A percentile compares a stretch with the other conserved stretches of the same genome.
Conservation (phyloP, 2,888 invertebrate species). For the Pollenia labialis region DNA sequence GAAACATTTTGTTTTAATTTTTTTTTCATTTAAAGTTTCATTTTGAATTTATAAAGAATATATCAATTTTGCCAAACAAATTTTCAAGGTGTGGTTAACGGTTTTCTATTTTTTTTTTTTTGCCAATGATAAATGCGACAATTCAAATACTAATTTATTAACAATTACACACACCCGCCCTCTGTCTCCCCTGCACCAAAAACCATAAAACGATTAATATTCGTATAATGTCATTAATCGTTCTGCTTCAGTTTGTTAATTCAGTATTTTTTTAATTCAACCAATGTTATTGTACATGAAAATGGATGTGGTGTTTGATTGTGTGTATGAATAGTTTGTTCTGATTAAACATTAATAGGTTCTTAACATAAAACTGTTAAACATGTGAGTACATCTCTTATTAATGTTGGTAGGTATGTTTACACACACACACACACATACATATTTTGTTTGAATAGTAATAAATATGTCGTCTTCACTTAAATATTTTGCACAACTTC, state of each 20-base stretch:
- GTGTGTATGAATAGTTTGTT: background rate
- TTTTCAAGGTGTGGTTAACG: constrained; percentile 39
- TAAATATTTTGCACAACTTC: constrained; percentile 44
- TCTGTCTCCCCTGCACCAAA: background rate
- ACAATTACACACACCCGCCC: background rate
- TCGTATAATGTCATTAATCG: constrained; percentile 61
- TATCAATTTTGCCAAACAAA: background rate
- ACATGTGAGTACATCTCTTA: no score
- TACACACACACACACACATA: no score
- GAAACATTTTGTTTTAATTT: no score
- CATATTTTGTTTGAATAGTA: background rate
- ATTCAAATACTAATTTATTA: constrained; percentile 4
- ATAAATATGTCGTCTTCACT: constrained; percentile 7
- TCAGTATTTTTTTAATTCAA: constrained; percentile 28
- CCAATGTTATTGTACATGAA: background rate
- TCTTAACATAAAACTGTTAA: background rate
- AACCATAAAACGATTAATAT: constrained; percentile 36
- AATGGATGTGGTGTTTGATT: background rate
- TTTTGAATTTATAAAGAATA: no score
- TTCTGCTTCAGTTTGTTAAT: constrained; percentile 44
- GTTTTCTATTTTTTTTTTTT: background rate
- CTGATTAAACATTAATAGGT: constrained; percentile 16
- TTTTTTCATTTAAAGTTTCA: no score
- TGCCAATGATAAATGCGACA: constrained; percentile 42
- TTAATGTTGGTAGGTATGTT: no score